These are phyloP conservation scores for Drosophila bipectinata DNA, from an alignment of 1,140 invertebrate genomes.

Conservation along the genomic window DNA sequence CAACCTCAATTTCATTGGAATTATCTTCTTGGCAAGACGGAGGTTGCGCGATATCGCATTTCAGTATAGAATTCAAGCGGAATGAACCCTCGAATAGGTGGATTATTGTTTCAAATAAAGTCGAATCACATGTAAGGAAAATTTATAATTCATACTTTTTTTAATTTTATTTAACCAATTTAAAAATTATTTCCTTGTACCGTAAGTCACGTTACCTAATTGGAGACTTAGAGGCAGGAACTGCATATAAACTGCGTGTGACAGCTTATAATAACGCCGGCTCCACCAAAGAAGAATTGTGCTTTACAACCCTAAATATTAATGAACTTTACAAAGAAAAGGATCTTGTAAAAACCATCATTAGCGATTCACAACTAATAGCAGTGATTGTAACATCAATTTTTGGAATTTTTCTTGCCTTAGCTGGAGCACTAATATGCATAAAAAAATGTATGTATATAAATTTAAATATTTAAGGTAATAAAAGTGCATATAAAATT, in stretches of 20 bases:
- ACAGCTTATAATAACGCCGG: slow-evolving; percentile 90
- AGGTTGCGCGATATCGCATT: slow-evolving; percentile 88
- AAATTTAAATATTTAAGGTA: background rate
- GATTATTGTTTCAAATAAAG: slow-evolving; percentile 85
- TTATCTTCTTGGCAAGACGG: slow-evolving; percentile 88
- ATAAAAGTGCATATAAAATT: background rate
- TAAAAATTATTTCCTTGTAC: background rate
- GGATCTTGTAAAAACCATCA: slow-evolving; percentile 82
- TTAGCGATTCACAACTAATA: slow-evolving; percentile 85
- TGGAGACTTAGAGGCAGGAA: slow-evolving; percentile 88
- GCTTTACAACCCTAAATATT: slow-evolving; percentile 87
- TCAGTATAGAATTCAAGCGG: slow-evolving; percentile 87
- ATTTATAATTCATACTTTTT: background rate
- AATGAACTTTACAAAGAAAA: slow-evolving; percentile 84
- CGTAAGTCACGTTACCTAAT: slow-evolving; percentile 84
- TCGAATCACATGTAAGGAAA: slow-evolving; percentile 83
- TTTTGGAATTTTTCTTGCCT: slow-evolving; percentile 84
- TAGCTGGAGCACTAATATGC: slow-evolving; percentile 85
- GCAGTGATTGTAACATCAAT: slow-evolving; percentile 85
- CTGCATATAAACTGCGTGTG: slow-evolving; percentile 88
- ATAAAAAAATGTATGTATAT: slow-evolving; percentile 85
- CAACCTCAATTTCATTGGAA: slow-evolving; percentile 87
- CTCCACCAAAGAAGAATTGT: slow-evolving; percentile 87
- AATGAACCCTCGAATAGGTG: slow-evolving; percentile 84
- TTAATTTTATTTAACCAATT: background rate